Percentiles rank a stretch among this genome's conserved stretches.
Evolutionary conservation across 2,888 invertebrate species (phyloP).

Genomic region (Eupithecia inturbata): DNA sequence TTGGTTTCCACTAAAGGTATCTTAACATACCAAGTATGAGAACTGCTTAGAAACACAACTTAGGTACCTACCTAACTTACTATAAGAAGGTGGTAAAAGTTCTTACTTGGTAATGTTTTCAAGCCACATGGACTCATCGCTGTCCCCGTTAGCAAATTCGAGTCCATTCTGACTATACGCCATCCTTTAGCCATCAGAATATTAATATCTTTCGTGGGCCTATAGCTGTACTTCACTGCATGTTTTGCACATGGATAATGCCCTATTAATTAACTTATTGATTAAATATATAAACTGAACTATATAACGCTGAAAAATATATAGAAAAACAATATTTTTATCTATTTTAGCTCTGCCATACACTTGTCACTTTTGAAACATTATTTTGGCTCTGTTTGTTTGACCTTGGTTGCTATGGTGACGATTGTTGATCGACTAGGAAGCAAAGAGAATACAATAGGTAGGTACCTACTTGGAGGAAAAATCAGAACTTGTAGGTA

Average conservation of each 20-base stretch:
- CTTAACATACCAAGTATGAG: too few species aligned
- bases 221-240: slow-evolving; percentile 25
- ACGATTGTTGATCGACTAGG: slow-evolving; percentile 35
- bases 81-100: not conserved
- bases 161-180: slow-evolving; percentile 69
- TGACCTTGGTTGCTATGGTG: slow-evolving; percentile 77
- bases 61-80: not conserved
- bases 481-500: too few species aligned
- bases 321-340: slow-evolving; percentile 37
- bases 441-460: too few species aligned
- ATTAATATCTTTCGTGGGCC: slow-evolving; percentile 43
- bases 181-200: slow-evolving; percentile 75
- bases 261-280: not conserved
- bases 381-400: slow-evolving; percentile 80
- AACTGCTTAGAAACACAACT: not conserved
- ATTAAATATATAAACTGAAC: slow-evolving; percentile 17
- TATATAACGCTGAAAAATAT: slow-evolving; percentile 24
- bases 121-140: slow-evolving; percentile 72
- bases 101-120: slow-evolving; percentile 78
- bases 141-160: slow-evolving; percentile 63
- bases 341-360: slow-evolving; percentile 54
- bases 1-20: not conserved
- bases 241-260: slow-evolving; percentile 27
- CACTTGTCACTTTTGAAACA: slow-evolving; percentile 79
- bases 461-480: too few species aligned